Percentiles rank a stretch among this genome's conserved stretches.
These are phyloP conservation scores for Fissipunctia ypsillon DNA, from an alignment of 2,888 invertebrate species.

Conservation along the genomic window DNA sequence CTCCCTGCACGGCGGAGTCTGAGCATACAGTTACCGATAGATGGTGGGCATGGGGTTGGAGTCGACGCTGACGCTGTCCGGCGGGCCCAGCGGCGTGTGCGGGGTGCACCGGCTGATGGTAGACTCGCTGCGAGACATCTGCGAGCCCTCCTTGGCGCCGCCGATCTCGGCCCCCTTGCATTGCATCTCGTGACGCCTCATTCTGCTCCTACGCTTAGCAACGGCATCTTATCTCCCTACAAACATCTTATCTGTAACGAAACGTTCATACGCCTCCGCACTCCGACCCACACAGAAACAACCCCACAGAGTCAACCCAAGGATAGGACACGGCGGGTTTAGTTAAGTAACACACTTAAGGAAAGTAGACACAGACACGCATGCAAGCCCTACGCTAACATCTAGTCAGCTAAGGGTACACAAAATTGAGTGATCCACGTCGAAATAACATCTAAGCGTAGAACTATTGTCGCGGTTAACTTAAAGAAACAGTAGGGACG, in stretches of 20 bases:
- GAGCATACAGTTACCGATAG: conserved; percentile 93
- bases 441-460: conserved; percentile 81
- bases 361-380: conserved; percentile 83
- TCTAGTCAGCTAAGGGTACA: conserved; percentile 82
- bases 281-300: conserved; percentile 74
- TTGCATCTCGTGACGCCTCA: conserved; percentile 87
- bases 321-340: conserved; percentile 79
- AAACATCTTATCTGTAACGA: conserved; percentile 86
- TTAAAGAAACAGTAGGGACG: conserved; percentile 67
- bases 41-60: conserved; percentile 96
- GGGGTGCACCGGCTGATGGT: conserved; percentile 91
- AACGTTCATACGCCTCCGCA: conserved; percentile 81
- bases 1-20: conserved; percentile 75
- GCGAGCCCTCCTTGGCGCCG: conserved; percentile 84
- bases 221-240: conserved; percentile 87
- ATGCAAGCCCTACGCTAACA: conserved; percentile 88
- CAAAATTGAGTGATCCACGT: conserved; percentile 76
- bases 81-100: conserved; percentile 87
- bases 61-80: conserved; percentile 96
- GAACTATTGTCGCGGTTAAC: conserved; percentile 77
- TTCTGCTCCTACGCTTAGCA: conserved; percentile 86
- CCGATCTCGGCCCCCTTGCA: conserved; percentile 81
- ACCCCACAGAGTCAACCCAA: conserved; percentile 74
- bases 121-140: conserved; percentile 94
- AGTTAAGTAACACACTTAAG: conserved; percentile 80